These are phyloP conservation scores for Pollenia amentaria DNA, from an alignment of 2,888 invertebrate species.

Conservation along the genomic window DNA sequence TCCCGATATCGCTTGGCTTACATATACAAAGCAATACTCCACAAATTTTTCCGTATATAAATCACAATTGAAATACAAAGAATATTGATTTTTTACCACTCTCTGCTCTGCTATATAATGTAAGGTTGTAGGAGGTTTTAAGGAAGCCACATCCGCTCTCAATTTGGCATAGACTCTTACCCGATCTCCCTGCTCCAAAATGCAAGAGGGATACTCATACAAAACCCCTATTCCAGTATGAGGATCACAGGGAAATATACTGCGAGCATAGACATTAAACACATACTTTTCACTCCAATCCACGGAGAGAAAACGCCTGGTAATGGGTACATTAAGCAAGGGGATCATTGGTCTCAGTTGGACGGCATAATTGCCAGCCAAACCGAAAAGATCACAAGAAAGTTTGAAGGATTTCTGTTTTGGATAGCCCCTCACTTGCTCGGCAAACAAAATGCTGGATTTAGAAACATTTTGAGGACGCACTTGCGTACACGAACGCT, in stretches of 20 bases:
- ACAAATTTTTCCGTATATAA: slow-evolving; percentile 93
- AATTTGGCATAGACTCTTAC: slow-evolving; percentile 92
- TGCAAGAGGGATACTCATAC: slow-evolving; percentile 94
- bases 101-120: slow-evolving; percentile 89
- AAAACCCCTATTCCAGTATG: slow-evolving; percentile 90
- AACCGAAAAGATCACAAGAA: slow-evolving; percentile 92
- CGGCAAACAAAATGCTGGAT: slow-evolving; percentile 90
- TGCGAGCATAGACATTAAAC: slow-evolving; percentile 92
- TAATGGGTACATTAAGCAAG: slow-evolving; percentile 85
- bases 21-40: slow-evolving; percentile 95
- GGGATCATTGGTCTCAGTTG: slow-evolving; percentile 89
- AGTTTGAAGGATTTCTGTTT: slow-evolving; percentile 89
- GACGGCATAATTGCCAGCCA: slow-evolving; percentile 92
- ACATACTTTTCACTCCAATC: slow-evolving; percentile 94
- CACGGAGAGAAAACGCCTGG: slow-evolving; percentile 85
- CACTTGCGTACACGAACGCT: slow-evolving; percentile 88
- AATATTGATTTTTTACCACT: slow-evolving; percentile 90
- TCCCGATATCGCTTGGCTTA: slow-evolving; percentile 93
- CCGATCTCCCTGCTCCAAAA: slow-evolving; percentile 90
- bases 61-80: slow-evolving; percentile 91
- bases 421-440: slow-evolving; percentile 90
- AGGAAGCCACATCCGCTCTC: slow-evolving; percentile 88
- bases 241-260: slow-evolving; percentile 93
- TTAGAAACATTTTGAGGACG: slow-evolving; percentile 84
- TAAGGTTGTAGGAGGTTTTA: slow-evolving; percentile 87